Base-by-base conservation (phyloP, 2,888 invertebrate genomes). In the Liopterus haemorrhoidalis region DNA sequence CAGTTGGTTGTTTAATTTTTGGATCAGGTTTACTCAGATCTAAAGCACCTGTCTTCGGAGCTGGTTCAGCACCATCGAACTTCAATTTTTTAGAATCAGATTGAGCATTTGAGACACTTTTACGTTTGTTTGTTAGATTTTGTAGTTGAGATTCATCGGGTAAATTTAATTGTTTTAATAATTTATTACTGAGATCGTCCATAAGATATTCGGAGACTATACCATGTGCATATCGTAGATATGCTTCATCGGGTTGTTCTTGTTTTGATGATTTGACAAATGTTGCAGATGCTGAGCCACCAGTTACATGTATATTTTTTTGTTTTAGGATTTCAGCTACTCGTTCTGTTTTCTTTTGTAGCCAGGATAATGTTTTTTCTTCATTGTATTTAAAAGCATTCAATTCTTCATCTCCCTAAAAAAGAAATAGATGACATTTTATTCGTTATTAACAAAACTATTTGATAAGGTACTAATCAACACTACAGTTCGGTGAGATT, bases 311-410 rank as follows among this genome's bases (percentile, higher is more conserved):
- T 46, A 88, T 75, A 39, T 79, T 79, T 60, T 83, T 83, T 38
- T 76, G 70, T 56, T 74, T 75, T 20, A 87, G 67, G 19, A 79
- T 74, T 51, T 75, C 73, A 0, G 79, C 74, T 11, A 87, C 73
- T 53, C 75, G 75, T 41, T 75, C 73, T 0, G 82, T 78, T 68
- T 85, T 85, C n/a, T 75, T 71, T 50, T 81, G 76, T 19, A 90
- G 68, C 89, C 89, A 90, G 18, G 69, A 66, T 37, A 89, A 60
- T 0, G 85, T 75, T 59, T 85, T 86, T 14, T 80, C 81, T 64
- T 86, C 82, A 66, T 86, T 88, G 61, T 83, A 90, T 67, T 83
- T 85, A 60, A 81, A 90, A n/a, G 86, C 88, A 60, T 75, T 81
- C 49, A 85, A 67, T 46, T 82, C 81, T 49, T 76, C 76, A 49